A percentile compares a stretch with the other conserved stretches of the same genome.
Conservation (phyloP, 2,797 vertebrate species). For the Triplophysa bombifrons region DNA sequence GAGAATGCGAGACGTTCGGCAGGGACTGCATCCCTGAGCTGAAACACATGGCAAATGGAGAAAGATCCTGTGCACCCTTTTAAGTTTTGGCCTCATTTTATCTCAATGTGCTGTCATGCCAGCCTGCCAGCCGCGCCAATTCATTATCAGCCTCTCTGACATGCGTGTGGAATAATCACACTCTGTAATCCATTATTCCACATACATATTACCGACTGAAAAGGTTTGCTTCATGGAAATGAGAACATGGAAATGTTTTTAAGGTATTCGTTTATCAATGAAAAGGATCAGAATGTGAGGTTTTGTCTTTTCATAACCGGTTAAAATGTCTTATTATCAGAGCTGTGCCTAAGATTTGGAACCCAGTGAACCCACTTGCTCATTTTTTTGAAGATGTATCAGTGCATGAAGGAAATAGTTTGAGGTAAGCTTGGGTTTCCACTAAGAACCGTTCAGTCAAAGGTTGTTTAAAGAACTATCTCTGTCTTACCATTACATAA, state of each 20-base stretch:
- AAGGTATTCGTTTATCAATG: conserved; percentile 21
- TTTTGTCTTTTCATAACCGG: conserved; percentile 9
- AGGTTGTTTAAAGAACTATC: too few species aligned
- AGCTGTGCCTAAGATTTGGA: neutral
- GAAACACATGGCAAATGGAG: conserved; percentile 35
- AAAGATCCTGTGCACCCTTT: conserved; percentile 43
- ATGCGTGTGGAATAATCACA: conserved; percentile 39
- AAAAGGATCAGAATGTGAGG: neutral
- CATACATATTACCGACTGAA: neutral
- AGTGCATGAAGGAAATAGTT: neutral
- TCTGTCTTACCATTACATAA: too few species aligned
- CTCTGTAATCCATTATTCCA: conserved; percentile 40
- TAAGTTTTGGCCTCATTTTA: conserved; percentile 52
- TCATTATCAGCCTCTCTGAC: conserved; percentile 51
- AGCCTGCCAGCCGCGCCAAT: conserved; percentile 29
- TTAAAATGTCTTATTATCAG: conserved; percentile 1
- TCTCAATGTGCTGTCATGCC: conserved; percentile 41
- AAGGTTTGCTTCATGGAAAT: conserved; percentile 16
- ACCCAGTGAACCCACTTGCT: neutral
- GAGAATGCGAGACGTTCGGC: conserved; percentile 29
- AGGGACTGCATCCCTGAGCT: conserved; percentile 38
- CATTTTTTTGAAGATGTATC: too few species aligned
- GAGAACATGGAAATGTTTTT: conserved; percentile 22
- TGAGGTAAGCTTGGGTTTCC: neutral
- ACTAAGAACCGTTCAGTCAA: too few species aligned